phyloP scores from a whole-genome alignment of 2,888 invertebrate species.

The Nephrocerus scutellatus region DNA sequence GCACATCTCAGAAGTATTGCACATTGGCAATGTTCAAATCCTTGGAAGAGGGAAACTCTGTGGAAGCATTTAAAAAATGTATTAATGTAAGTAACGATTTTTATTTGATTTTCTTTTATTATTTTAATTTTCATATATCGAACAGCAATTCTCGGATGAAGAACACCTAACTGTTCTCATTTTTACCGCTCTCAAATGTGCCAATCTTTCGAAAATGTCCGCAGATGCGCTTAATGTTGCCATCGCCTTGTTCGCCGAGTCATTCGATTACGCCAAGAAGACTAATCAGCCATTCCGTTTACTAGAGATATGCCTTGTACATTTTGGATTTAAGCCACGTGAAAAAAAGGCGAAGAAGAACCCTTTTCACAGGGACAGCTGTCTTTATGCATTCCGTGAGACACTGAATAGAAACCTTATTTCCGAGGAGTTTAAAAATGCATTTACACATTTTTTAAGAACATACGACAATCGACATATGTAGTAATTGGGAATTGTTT shows the following conservation, averaged over 20 bases:
- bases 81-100: slow-evolving; percentile 32
- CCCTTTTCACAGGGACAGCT: slow-evolving; percentile 28
- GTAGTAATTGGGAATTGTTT: too few relatives aligned
- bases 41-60: slow-evolving; percentile 35
- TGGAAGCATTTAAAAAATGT: slow-evolving; percentile 35
- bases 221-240: slow-evolving; percentile 39
- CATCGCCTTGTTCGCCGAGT: slow-evolving; percentile 35
- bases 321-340: slow-evolving; percentile 40
- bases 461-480: slow-evolving; percentile 19
- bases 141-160: slow-evolving; percentile 37
- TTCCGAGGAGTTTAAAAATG: slow-evolving; percentile 37
- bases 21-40: slow-evolving; percentile 38
- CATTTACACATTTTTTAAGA: slow-evolving; percentile 32
- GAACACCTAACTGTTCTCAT: slow-evolving; percentile 39
- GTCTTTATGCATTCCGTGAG: slow-evolving; percentile 40
- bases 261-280: slow-evolving; percentile 40
- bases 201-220: slow-evolving; percentile 37
- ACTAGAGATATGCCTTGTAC: slow-evolving; percentile 42
- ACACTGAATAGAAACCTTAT: slow-evolving; percentile 34
- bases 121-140: slow-evolving; percentile 7
- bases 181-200: slow-evolving; percentile 45
- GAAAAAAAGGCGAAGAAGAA: slow-evolving; percentile 42
- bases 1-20: slow-evolving; percentile 36
- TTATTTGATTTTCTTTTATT: slow-evolving; percentile 3
- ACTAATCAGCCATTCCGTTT: slow-evolving; percentile 42